These are phyloP conservation scores for Drosophila subpulchrella DNA, from an alignment of 1,140 invertebrate species.

Conservation along the genomic window DNA sequence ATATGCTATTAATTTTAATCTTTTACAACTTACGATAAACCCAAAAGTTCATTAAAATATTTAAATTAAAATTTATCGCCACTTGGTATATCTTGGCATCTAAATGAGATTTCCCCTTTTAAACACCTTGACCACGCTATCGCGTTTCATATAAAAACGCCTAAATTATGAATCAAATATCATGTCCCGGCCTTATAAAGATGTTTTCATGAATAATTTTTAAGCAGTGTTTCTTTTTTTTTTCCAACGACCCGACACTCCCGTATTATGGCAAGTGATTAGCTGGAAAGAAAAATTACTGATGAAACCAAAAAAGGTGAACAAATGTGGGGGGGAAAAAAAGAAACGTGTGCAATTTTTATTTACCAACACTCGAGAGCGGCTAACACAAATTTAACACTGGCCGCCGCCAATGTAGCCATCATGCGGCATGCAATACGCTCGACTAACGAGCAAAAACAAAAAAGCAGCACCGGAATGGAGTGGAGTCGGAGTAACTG, in stretches of 20 bases:
- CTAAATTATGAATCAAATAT: slow-evolving; percentile 3
- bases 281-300: slow-evolving; percentile 40
- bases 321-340: slow-evolving; percentile 15
- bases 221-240: not conserved
- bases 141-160: not conserved
- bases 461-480: slow-evolving; percentile 38
- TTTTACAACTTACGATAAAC: not conserved
- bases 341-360: slow-evolving; percentile 51
- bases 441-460: slow-evolving; percentile 79
- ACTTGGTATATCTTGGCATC: slow-evolving; percentile 4
- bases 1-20: not conserved
- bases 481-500: slow-evolving; percentile 31
- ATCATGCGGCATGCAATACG: slow-evolving; percentile 77
- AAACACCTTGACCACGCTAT: slow-evolving; percentile 1
- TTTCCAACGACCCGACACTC: slow-evolving; percentile 8
- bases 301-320: slow-evolving; percentile 1
- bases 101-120: not conserved
- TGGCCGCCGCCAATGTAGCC: slow-evolving; percentile 76
- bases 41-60: not conserved
- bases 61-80: not conserved
- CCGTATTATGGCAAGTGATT: slow-evolving; percentile 47
- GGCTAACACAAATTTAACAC: slow-evolving; percentile 79
- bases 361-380: slow-evolving; percentile 54
- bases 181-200: slow-evolving; percentile 28
- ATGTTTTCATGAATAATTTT: slow-evolving; percentile 21